phyloP scores from a whole-genome alignment of 2,888 invertebrate species.

The Tridacna gigas region DNA sequence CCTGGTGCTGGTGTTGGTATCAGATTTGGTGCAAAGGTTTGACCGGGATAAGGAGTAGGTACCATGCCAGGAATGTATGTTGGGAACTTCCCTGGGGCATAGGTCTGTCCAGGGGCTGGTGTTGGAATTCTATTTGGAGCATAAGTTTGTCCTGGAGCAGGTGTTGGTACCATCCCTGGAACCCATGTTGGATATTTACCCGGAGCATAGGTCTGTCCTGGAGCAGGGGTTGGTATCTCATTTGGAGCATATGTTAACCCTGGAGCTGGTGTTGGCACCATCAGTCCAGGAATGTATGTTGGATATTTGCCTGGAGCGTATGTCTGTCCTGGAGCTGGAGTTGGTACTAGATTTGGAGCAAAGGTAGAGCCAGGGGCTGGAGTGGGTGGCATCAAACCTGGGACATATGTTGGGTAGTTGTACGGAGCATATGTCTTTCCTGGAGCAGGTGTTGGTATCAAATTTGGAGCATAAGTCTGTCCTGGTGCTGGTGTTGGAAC shows the following conservation, averaged over 20 bases:
- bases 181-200: conserved; percentile 47
- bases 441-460: conserved; percentile 63
- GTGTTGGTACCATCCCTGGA: conserved; percentile 63
- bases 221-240: conserved; percentile 62
- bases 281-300: conserved; percentile 49
- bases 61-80: conserved; percentile 43
- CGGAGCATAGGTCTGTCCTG: conserved; percentile 56
- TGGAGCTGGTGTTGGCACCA: conserved; percentile 61
- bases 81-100: conserved; percentile 45
- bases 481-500: conserved; percentile 64
- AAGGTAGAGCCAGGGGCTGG: conserved; percentile 60
- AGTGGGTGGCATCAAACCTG: conserved; percentile 60
- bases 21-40: conserved; percentile 55
- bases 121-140: conserved; percentile 53
- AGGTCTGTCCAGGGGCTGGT: conserved; percentile 42
- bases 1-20: conserved; percentile 58
- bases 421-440: conserved; percentile 65
- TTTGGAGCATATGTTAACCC: conserved; percentile 51
- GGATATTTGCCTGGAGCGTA: conserved; percentile 54
- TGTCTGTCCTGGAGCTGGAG: conserved; percentile 56
- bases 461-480: conserved; percentile 55
- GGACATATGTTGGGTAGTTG: conserved; percentile 63
- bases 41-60: conserved; percentile 57
- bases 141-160: conserved; percentile 52
- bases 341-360: conserved; percentile 63